Base-by-base conservation (phyloP, 2,888 invertebrate species). In the Crocallis elinguaria region DNA sequence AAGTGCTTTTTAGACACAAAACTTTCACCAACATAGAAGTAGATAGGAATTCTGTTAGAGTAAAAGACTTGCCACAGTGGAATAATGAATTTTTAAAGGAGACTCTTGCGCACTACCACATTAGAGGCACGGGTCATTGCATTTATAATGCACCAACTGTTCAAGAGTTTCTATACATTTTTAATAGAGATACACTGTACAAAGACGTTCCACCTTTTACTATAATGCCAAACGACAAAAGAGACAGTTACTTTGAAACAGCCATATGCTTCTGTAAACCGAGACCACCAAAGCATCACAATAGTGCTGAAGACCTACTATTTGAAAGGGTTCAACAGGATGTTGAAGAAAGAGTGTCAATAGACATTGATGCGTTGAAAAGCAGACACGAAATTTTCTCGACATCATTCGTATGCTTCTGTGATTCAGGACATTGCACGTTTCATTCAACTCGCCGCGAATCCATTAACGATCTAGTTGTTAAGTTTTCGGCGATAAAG, bases 241-340 rank as follows among this genome's bases (percentile, higher is more conserved):
- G 86, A 56, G 83, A 88, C 48, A 87, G 87, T 64, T 85, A 85
- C 67, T 88, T 75, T 64, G 91, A 92, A 77, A 88, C 88, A n/a
- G 87, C 87, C 9, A 88, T 92, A 56, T 92, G 92, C 58, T 92
- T 92, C 66, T 92, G 92, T 74, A 85, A 79, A 58, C 86, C 86
- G 1, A 76, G 66, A 60, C 83, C 84, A 13, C 78, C 81, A 4
- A 90, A 90, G 61, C 80, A 84, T 62, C 89, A 90, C 49, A 85
- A 73, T 38, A 92, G 89, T 64, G 89, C 89, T 19, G 91, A 91
- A 69, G 91, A 91, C 68, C 75, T 92, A 54, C 75, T 92, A 54
- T 71, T 88, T 64, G 79, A 83, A 60, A 75, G 82, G 21, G 63
- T 60, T 35, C 59, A 64, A 53, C 69, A 76, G 49, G 68, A 75